A percentile compares a stretch with the other conserved stretches of the same genome.
Conservation (phyloP, 2,888 invertebrate genomes). For the Dynastes hyllus region DNA sequence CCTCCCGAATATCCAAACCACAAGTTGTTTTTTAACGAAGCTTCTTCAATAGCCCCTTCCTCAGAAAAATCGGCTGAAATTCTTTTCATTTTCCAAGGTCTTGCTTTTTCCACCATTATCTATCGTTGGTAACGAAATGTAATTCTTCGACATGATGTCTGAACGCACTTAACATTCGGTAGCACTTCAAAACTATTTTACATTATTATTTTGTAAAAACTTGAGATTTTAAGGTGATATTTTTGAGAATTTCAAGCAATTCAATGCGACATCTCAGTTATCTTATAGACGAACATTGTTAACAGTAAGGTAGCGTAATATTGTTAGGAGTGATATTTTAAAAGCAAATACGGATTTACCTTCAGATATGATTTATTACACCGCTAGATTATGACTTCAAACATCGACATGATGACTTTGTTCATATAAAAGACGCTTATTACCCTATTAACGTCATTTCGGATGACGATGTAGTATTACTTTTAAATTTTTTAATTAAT, state of each 20-base stretch:
- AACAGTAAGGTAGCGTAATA: not conserved
- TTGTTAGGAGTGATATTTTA: not conserved
- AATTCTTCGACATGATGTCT: conserved; percentile 32
- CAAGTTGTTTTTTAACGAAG: conserved; percentile 75
- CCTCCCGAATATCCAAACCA: conserved; percentile 77
- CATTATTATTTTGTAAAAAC: not conserved
- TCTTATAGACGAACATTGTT: conserved; percentile 7
- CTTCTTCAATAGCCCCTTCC: not conserved
- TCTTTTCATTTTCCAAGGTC: not conserved
- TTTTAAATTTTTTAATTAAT: too few relatives aligned
- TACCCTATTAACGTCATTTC: not conserved
- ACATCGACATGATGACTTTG: conserved; percentile 19
- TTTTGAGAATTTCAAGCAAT: not conserved
- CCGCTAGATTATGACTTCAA: conserved; percentile 14
- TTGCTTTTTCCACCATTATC: not conserved
- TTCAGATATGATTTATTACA: not conserved
- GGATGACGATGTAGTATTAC: not conserved
- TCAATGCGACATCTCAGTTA: not conserved
- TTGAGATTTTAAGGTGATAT: not conserved
- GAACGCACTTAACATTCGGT: not conserved
- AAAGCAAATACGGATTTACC: conserved; percentile 24
- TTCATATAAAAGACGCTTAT: too few relatives aligned
- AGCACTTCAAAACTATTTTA: conserved; percentile 9
- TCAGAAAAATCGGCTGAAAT: not conserved
- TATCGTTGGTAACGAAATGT: not conserved